A percentile compares a stretch with the other conserved stretches of the same genome.
Evolutionary conservation across 30 jellyfish, hydroid and myxozoan genomes (phyloP).

Genomic region (Rhopilema esculentum): DNA sequence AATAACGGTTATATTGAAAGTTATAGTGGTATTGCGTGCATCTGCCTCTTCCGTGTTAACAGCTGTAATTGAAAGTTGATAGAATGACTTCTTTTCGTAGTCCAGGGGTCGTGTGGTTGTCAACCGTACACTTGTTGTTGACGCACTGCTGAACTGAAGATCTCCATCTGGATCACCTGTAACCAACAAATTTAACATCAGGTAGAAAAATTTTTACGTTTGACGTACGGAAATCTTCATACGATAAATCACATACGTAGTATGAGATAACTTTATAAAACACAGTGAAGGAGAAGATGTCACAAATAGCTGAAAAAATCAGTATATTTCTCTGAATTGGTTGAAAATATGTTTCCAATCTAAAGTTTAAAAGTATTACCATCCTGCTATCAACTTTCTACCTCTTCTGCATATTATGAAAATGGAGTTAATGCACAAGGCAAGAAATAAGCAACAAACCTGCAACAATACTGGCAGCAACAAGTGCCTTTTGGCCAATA

Average conservation of each 20-base stretch:
- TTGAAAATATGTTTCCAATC: too few species aligned
- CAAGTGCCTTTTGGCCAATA: slow-evolving; percentile 61
- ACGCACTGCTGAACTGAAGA: slow-evolving; percentile 48
- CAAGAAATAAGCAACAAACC: slow-evolving; percentile 31
- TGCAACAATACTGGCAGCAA: slow-evolving; percentile 39
- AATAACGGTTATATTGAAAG: slow-evolving; percentile 66
- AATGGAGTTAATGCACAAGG: background rate
- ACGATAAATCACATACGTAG: too few species aligned
- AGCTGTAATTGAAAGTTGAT: slow-evolving; percentile 74
- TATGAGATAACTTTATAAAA: too few species aligned
- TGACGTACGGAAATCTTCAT: background rate
- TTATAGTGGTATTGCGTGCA: slow-evolving; percentile 63
- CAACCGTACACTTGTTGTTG: slow-evolving; percentile 54
- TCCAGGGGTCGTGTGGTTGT: slow-evolving; percentile 73
- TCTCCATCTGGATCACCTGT: slow-evolving; percentile 83
- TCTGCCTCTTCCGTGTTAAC: slow-evolving; percentile 88
- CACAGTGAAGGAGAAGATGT: too few species aligned
- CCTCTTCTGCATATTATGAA: background rate
- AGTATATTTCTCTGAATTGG: too few species aligned
- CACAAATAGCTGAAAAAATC: too few species aligned
- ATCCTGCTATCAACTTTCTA: too few species aligned
- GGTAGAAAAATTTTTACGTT: too few species aligned
- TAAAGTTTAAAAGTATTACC: too few species aligned
- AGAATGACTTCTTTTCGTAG: slow-evolving; percentile 65
- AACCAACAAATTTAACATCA: background rate